These are phyloP conservation scores for Rapana venosa DNA, from an alignment of 2,888 invertebrate genomes.

Conservation along the genomic window DNA sequence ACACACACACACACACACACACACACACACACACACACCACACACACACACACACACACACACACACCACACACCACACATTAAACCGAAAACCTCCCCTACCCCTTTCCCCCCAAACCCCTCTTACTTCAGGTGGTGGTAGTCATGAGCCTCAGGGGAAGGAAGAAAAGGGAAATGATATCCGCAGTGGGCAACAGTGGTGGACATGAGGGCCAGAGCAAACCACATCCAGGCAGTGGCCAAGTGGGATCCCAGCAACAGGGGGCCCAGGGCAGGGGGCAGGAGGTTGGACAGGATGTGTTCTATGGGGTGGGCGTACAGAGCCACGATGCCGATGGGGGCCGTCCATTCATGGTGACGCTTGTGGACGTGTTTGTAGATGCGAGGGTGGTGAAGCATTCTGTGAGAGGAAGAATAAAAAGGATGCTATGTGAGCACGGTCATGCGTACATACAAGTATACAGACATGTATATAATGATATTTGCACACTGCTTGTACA, in stretches of 20 bases:
- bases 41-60: background rate
- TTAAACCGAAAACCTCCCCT: background rate
- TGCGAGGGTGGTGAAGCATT: slow-evolving; percentile 85
- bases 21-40: background rate
- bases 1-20: slow-evolving; percentile 15
- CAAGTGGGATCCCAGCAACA: slow-evolving; percentile 83
- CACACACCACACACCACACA: background rate
- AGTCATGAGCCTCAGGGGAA: slow-evolving; percentile 91
- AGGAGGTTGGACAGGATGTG: slow-evolving; percentile 88
- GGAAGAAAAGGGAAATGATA: slow-evolving; percentile 90
- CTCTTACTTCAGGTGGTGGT: slow-evolving; percentile 87
- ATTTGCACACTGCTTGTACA: too few species aligned
- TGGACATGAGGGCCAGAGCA: slow-evolving; percentile 88
- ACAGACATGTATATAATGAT: too few species aligned
- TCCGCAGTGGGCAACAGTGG: background rate
- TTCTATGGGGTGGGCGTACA: slow-evolving; percentile 88
- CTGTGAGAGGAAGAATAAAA: slow-evolving; percentile 77
- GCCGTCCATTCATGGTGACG: slow-evolving; percentile 93
- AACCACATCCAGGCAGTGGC: slow-evolving; percentile 85
- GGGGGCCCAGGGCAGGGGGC: slow-evolving; percentile 84
- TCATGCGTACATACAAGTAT: too few species aligned
- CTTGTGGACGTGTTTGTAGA: slow-evolving; percentile 91
- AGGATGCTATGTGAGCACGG: background rate
- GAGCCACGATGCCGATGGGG: slow-evolving; percentile 89
- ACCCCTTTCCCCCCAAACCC: background rate